Conservation (phyloP, 2,888 invertebrate species). For the Dorcus parallelipipedus region DNA sequence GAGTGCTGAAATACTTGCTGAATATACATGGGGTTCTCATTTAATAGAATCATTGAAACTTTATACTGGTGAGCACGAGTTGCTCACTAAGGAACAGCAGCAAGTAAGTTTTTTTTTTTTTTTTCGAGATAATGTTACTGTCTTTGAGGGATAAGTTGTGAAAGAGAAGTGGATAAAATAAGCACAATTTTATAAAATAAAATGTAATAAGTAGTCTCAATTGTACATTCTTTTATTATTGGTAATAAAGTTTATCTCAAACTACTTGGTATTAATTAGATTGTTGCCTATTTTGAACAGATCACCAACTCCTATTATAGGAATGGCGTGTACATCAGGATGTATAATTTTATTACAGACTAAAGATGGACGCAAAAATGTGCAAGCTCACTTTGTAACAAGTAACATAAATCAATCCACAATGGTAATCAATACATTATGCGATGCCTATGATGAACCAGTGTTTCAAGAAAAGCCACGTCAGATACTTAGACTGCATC, state of each 20-base stretch:
- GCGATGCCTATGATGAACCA: slow-evolving; percentile 57
- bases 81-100: slow-evolving; percentile 29
- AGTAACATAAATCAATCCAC: slow-evolving; percentile 53
- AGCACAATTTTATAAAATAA: no score
- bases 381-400: slow-evolving; percentile 45
- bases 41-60: slow-evolving; percentile 61
- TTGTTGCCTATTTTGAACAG: no score
- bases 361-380: slow-evolving; percentile 42
- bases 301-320: background rate
- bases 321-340: background rate
- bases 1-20: slow-evolving; percentile 61
- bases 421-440: slow-evolving; percentile 55
- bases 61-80: slow-evolving; percentile 32
- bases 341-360: slow-evolving; percentile 34
- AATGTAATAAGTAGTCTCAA: no score
- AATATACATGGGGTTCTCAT: slow-evolving; percentile 61
- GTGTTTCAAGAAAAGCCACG: slow-evolving; percentile 48
- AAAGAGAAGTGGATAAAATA: no score
- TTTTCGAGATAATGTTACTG: background rate
- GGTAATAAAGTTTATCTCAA: no score
- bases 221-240: no score
- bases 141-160: no score
- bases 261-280: no score
- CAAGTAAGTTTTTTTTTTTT: slow-evolving; percentile 24
- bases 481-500: slow-evolving; percentile 59